phyloP scores from a whole-genome alignment of 2,113 vertebrate genomes.

The Galemys pyrenaicus region DNA sequence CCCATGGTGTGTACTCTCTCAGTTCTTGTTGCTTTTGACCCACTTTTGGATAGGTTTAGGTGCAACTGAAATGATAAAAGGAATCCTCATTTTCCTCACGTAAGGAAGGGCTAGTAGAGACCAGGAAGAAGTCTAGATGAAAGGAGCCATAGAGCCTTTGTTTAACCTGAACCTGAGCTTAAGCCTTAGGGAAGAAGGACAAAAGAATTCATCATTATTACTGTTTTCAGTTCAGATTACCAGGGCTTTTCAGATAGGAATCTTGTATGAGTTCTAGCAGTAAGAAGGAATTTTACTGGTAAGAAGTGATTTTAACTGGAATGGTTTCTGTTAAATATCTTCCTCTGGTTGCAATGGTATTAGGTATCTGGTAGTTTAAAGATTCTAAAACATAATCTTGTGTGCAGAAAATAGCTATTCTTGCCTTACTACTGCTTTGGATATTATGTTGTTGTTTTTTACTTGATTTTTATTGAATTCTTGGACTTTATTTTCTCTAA shows the following conservation, averaged over 20 bases:
- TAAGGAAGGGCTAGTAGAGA: background rate
- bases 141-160: background rate
- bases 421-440: conserved; percentile 1
- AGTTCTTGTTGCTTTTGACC: background rate
- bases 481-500: background rate
- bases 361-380: conserved; percentile 13
- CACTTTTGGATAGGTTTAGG: conserved; percentile 18
- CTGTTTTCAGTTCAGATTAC: conserved; percentile 35
- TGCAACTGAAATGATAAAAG: background rate
- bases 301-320: conserved; percentile 33
- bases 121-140: conserved; percentile 19
- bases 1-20: background rate
- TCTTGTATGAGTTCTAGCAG: background rate
- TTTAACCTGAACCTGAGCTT: conserved; percentile 27
- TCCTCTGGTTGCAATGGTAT: background rate
- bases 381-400: background rate
- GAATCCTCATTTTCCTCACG: background rate
- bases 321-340: background rate
- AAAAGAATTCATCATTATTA: conserved; percentile 38
- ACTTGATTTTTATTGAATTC: conserved; percentile 47
- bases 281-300: background rate
- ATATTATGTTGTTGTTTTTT: conserved; percentile 33
- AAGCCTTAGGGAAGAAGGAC: background rate
- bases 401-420: conserved; percentile 7
- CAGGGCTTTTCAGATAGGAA: background rate